Evolutionary conservation across 2,113 vertebrate genomes (phyloP), one percentile per base, ranked within the genome.

Genomic region (Rhineura floridana): DNA sequence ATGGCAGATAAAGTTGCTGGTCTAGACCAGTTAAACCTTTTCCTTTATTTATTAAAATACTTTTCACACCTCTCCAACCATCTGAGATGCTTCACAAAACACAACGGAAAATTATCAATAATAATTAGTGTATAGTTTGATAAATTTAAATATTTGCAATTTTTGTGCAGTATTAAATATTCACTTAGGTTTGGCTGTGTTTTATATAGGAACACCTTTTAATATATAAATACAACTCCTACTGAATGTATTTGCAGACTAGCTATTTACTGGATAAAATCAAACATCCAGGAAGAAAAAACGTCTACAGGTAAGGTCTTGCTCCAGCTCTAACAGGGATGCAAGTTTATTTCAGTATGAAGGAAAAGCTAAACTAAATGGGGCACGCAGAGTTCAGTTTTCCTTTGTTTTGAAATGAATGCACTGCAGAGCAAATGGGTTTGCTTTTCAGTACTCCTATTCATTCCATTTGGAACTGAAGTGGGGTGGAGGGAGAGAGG

Each of bases 1-100:
- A 89, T 6, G 85, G 55, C 3, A 93, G 81, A 85, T 69, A 62
- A 87, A 83, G 0, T 42, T 63, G 42, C 48, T 76, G 76, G 30
- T 30, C n/a, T 39, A 42, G 52, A 30, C 33, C 33, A 76, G 39
- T 55, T 73, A 73, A 82, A 82, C 2, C 11, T 25, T 55, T 73
- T 15, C 17, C 28, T 50, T 83, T 70, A 69, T 50, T 83, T 70
- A 69, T 67, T 72, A 46, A 86, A 52, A 19, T 28, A 80, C 52
- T 80, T 11, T 23, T 12, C 30, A 6, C 11, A 4, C 44, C 9
- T 46, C 44, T 69, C 33, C 36, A 42, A 4, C 13, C 5, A 63
- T 63, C 62, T 39, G 73, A 28, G 5, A 2, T n/a, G 55, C 39
- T 8, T 63, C 42, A 44, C 19, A 25, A 63, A 46, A 28, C 2